These are phyloP conservation scores for Eptatretus atami DNA, from an alignment of 2,797 vertebrate genomes.

Conservation along the genomic window DNA sequence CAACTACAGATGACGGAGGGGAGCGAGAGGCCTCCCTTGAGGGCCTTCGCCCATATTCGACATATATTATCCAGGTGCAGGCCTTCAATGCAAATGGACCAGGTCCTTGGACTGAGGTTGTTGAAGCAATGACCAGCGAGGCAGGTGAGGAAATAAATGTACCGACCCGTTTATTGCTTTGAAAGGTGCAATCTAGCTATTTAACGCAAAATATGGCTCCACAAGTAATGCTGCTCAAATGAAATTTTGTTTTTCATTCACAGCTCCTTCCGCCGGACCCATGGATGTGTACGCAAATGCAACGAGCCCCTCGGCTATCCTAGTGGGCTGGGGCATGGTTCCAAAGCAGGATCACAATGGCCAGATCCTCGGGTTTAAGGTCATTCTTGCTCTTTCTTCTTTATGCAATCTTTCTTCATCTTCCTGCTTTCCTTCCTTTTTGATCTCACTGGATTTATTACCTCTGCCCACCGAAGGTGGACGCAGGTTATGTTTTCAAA, in stretches of 20 bases:
- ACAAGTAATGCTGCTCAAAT: no score
- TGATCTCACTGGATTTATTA: background rate
- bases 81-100: conserved; percentile 61
- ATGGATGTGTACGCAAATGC: conserved; percentile 48
- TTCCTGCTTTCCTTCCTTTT: background rate
- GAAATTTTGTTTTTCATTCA: background rate
- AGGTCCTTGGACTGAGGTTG: conserved; percentile 41
- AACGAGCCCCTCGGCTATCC: conserved; percentile 48
- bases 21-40: conserved; percentile 32
- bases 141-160: conserved; percentile 21
- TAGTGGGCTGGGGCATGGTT: conserved; percentile 44
- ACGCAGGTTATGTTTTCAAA: no score
- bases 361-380: conserved; percentile 67
- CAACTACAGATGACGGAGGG: conserved; percentile 20
- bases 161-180: background rate
- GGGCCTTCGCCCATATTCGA: conserved; percentile 42
- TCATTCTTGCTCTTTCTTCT: conserved; percentile 11
- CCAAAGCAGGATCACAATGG: conserved; percentile 44
- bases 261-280: conserved; percentile 56
- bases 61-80: conserved; percentile 52
- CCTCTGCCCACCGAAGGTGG: background rate
- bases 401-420: background rate
- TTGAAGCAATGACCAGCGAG: conserved; percentile 34
- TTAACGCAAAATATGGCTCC: no score
- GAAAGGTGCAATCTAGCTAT: no score